These are phyloP conservation scores for Bubalus kerabau DNA, from an alignment of 2,113 vertebrate genomes.

Conservation along the genomic window DNA sequence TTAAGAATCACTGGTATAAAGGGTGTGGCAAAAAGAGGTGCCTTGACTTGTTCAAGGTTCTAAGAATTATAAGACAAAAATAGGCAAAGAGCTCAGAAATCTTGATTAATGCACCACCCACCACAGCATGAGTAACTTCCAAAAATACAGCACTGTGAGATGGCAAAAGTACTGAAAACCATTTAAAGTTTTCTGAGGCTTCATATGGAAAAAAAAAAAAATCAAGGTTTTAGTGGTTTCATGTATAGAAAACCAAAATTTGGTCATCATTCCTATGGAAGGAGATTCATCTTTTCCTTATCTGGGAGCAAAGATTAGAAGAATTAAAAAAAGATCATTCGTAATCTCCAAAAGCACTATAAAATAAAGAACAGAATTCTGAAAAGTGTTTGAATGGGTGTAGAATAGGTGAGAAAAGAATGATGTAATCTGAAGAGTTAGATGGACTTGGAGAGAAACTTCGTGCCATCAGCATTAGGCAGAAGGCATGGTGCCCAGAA, in stretches of 20 bases:
- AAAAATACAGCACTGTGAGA: constrained; percentile 57
- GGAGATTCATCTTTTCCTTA: neutral
- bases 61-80: constrained; percentile 68
- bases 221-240: constrained; percentile 13
- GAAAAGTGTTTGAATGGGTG: constrained; percentile 15
- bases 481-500: neutral
- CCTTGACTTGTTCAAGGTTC: constrained; percentile 56
- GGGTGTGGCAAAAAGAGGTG: constrained; percentile 51
- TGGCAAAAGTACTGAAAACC: constrained; percentile 52
- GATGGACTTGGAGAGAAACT: constrained; percentile 4
- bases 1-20: constrained; percentile 44
- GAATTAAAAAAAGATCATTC: neutral
- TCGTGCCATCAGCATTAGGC: neutral
- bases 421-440: constrained; percentile 32
- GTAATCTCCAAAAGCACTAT: neutral
- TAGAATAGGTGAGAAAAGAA: constrained; percentile 13
- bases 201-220: neutral
- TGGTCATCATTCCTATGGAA: constrained; percentile 26
- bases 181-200: constrained; percentile 49
- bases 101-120: constrained; percentile 63
- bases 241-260: constrained; percentile 38
- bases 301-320: neutral
- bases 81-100: constrained; percentile 56
- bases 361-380: neutral
- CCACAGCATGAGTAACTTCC: constrained; percentile 69